These are phyloP conservation scores for Autographa pulchrina DNA, from an alignment of 2,888 invertebrate species.

Conservation along the genomic window DNA sequence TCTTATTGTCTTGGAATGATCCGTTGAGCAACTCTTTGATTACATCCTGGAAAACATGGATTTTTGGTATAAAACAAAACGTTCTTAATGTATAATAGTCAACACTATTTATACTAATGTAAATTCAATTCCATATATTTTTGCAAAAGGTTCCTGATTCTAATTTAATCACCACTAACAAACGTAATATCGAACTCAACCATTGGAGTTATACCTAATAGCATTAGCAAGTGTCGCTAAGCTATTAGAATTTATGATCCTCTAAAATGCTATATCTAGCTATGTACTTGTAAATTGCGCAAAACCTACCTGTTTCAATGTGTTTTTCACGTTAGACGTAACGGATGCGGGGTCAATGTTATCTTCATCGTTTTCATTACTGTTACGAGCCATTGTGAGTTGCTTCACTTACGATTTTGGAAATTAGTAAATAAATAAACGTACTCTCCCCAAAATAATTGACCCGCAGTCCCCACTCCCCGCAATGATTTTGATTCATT, in stretches of 20 bases:
- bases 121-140: not conserved
- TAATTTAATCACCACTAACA: not conserved
- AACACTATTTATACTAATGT: too few species aligned
- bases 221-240: not conserved
- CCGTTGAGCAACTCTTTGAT: constrained; percentile 88
- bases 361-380: constrained; percentile 74
- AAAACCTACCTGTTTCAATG: constrained; percentile 76
- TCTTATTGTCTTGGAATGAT: constrained; percentile 88
- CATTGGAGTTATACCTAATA: not conserved
- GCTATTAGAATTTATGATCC: not conserved
- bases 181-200: not conserved
- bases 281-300: not conserved
- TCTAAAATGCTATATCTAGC: not conserved
- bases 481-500: not conserved
- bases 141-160: not conserved
- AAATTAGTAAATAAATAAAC: constrained; percentile 28
- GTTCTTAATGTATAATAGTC: too few species aligned
- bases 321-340: constrained; percentile 75
- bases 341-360: constrained; percentile 79
- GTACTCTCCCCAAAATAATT: constrained; percentile 20
- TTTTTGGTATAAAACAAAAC: too few species aligned
- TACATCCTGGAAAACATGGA: constrained; percentile 78
- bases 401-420: constrained; percentile 29
- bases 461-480: constrained; percentile 19
- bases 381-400: constrained; percentile 73